Percentiles rank a stretch among this genome's conserved stretches.
Evolutionary conservation across 2,113 vertebrate species (phyloP).

Genomic region (Ictalurus punctatus): DNA sequence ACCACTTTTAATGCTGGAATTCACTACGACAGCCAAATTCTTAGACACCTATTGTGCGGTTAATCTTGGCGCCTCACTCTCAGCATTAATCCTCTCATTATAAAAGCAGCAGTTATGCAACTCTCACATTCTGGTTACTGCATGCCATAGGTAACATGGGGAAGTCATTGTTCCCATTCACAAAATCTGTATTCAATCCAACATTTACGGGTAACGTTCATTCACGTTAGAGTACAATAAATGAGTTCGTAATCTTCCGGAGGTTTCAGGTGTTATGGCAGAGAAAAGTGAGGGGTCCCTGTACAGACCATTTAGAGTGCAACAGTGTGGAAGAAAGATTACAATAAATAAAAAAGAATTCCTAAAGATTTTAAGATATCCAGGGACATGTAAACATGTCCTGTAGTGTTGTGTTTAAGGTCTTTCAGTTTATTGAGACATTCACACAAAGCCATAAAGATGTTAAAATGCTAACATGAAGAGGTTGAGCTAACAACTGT

Average conservation of each 20-base stretch:
- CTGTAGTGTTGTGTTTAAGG: background rate
- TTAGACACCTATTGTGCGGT: slow-evolving; percentile 49
- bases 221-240: background rate
- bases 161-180: slow-evolving; percentile 14
- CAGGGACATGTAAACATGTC: background rate
- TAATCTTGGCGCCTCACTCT: slow-evolving; percentile 45
- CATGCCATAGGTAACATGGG: slow-evolving; percentile 25
- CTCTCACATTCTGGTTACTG: slow-evolving; percentile 37
- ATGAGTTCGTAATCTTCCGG: background rate
- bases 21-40: slow-evolving; percentile 49
- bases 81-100: slow-evolving; percentile 54
- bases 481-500: background rate
- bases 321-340: background rate
- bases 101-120: slow-evolving; percentile 55
- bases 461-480: background rate
- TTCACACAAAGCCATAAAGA: background rate
- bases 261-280: slow-evolving; percentile 51
- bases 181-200: slow-evolving; percentile 4
- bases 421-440: background rate
- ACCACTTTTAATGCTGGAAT: slow-evolving; percentile 43
- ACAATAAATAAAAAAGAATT: background rate
- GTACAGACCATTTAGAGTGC: background rate
- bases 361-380: background rate
- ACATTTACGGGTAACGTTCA: slow-evolving; percentile 36
- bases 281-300: background rate